phyloP scores from a whole-genome alignment of 1,140 invertebrate genomes.

The Apis florea region DNA sequence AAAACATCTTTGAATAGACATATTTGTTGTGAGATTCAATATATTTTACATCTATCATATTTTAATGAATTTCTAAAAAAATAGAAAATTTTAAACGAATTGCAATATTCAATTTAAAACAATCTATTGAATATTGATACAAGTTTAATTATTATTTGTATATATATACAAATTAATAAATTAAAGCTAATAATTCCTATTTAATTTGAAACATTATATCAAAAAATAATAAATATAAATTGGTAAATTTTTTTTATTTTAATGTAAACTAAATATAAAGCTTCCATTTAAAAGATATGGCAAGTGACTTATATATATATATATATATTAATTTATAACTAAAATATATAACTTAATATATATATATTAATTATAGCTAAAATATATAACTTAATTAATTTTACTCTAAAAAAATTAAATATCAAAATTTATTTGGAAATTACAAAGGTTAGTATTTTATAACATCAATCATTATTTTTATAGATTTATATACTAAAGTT shows the following conservation, averaged over 20 bases:
- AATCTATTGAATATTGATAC: background rate
- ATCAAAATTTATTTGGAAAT: background rate
- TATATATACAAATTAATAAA: background rate
- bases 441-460: background rate
- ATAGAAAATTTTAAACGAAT: background rate
- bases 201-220: background rate
- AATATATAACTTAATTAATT: background rate
- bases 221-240: slow-evolving; percentile 10
- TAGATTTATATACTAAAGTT: background rate
- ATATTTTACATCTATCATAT: slow-evolving; percentile 16
- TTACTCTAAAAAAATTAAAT: background rate
- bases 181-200: background rate
- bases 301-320: background rate
- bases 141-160: background rate
- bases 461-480: background rate
- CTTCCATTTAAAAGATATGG: background rate
- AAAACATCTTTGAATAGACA: background rate
- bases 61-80: background rate
- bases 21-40: slow-evolving; percentile 1
- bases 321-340: slow-evolving; percentile 5
- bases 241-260: slow-evolving; percentile 1
- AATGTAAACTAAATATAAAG: background rate
- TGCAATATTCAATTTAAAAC: background rate
- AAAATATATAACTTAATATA: background rate
- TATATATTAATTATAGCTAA: slow-evolving; percentile 2